Evolutionary conservation across 1,140 invertebrate genomes (phyloP).

Genomic region (Dendroctonus valens): DNA sequence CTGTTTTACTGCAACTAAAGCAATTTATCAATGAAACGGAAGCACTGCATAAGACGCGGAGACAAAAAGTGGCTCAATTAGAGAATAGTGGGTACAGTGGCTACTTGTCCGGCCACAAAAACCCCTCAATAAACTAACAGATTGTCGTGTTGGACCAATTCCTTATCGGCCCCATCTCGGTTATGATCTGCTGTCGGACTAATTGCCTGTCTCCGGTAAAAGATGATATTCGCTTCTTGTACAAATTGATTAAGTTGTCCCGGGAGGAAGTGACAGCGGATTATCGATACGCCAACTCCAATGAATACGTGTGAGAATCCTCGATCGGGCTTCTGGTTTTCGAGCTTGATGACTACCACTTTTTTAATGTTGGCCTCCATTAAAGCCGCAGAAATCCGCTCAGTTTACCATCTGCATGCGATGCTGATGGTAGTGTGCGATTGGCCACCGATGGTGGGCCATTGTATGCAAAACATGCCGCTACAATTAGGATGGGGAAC

Average conservation of each 20-base stretch:
- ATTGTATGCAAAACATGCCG: conserved; percentile 23
- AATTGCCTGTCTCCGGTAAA: conserved; percentile 35
- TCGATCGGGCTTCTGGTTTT: conserved; percentile 25
- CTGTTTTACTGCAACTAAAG: too few species aligned
- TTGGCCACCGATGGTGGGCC: conserved; percentile 7
- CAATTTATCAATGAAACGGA: too few species aligned
- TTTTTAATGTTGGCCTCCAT: neutral
- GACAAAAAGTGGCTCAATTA: conserved; percentile 7
- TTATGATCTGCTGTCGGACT: conserved; percentile 31
- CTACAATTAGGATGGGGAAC: conserved; percentile 22
- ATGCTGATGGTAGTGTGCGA: conserved; percentile 8
- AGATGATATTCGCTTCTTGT: conserved; percentile 33
- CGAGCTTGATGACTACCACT: neutral
- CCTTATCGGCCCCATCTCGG: conserved; percentile 16
- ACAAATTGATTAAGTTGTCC: conserved; percentile 32
- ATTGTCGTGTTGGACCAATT: conserved; percentile 26
- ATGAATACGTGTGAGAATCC: conserved; percentile 21
- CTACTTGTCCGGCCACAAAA: conserved; percentile 21
- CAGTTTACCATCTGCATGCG: neutral
- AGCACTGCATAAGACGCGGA: neutral
- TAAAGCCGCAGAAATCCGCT: too few species aligned
- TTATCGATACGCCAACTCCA: conserved; percentile 15
- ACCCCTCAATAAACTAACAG: conserved; percentile 30
- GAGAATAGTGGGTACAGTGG: conserved; percentile 18
- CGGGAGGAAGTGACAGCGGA: conserved; percentile 20